Evolutionary conservation across 1,140 invertebrate species (phyloP), one percentile per base, ranked within the genome.

Genomic region (Magallana ariakensis): DNA sequence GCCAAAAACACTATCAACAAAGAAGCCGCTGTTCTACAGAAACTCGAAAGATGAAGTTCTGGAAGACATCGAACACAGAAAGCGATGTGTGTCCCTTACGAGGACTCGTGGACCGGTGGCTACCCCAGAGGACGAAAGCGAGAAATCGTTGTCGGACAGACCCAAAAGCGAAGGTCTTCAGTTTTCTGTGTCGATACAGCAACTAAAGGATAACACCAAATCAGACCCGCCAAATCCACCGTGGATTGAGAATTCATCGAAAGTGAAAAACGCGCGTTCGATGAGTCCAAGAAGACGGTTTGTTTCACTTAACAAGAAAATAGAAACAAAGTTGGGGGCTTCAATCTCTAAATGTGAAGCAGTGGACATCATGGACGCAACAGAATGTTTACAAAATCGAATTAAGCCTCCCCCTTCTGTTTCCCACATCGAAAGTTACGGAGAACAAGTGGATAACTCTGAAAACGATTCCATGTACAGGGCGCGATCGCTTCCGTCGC

Each of bases 341-440:
- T 16, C 75, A 33, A 82, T 89, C n/a, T 84, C 88, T 13, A 89
- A 83, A 56, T 89, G 88, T 85, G 88, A 87, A 53, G 88, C 88
- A 58, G 85, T 89, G 10, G 88, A 89, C 54, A 89, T 89, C 60
- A 86, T 87, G 70, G 88, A 89, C 58, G 70, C 88, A n/a, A 89
- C 85, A 26, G 88, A 89, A 22, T 81, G 56, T 22, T 60, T 84
- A 46, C 54, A 85, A 16, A 82, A 53, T 33, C 86, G 82, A 54
- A 11, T 55, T 5, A 82, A 82, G 82, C 55, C 83, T 1, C 54
- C 66, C 0, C 16, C 56, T 46, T 46, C 33, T 16, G 8, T 56
- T 15, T 80, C 86, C 15, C 46, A 83, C 13, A 80, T 13, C 8
- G 58, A 33, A 26, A 81, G 80, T 9, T 33, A 84, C 33, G 60